These are phyloP conservation scores for Corythoichthys haematopterus DNA, from an alignment of 2,113 vertebrate species.

Conservation along the genomic window DNA sequence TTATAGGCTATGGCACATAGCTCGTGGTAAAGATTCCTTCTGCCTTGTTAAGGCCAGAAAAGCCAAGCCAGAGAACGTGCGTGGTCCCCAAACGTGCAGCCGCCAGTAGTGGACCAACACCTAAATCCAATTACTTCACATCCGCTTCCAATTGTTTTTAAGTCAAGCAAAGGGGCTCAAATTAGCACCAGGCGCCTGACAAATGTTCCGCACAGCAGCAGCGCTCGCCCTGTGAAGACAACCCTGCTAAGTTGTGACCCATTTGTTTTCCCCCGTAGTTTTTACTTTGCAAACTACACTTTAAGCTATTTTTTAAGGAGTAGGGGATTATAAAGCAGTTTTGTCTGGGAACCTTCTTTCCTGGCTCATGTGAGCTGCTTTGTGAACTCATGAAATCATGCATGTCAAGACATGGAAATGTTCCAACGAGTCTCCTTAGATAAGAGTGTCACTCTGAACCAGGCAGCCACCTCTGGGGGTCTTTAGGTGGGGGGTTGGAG, in stretches of 20 bases:
- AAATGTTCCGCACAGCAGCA: slow-evolving; percentile 29
- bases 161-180: slow-evolving; percentile 21
- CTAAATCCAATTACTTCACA: slow-evolving; percentile 25
- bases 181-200: slow-evolving; percentile 42
- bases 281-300: slow-evolving; percentile 36
- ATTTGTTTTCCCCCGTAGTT: slow-evolving; percentile 28
- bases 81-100: neutral
- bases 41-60: neutral
- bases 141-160: slow-evolving; percentile 43
- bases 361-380: slow-evolving; percentile 35
- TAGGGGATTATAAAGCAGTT: slow-evolving; percentile 18
- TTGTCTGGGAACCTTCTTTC: slow-evolving; percentile 14
- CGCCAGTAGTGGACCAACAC: slow-evolving; percentile 17
- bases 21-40: slow-evolving; percentile 9
- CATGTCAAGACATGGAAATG: slow-evolving; percentile 44
- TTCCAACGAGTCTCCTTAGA: slow-evolving; percentile 47
- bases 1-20: neutral
- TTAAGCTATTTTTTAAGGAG: slow-evolving; percentile 1
- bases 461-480: slow-evolving; percentile 15
- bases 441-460: slow-evolving; percentile 39
- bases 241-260: neutral
- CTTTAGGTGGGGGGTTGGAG: slow-evolving; percentile 8
- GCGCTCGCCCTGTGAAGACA: neutral
- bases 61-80: neutral
- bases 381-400: slow-evolving; percentile 58